Conservation (phyloP, 2,888 invertebrate species). For the Coenonympha glycerion region DNA sequence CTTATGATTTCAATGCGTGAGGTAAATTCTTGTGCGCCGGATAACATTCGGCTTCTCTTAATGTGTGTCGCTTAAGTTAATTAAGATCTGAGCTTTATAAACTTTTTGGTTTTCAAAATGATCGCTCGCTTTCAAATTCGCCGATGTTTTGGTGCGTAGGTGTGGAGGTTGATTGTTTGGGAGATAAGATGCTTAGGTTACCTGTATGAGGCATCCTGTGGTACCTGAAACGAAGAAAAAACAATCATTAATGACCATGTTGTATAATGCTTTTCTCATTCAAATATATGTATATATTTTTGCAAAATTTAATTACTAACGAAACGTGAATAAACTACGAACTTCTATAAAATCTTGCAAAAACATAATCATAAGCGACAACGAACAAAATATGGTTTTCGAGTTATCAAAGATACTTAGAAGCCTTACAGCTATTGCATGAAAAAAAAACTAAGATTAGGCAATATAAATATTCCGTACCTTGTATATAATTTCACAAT, state of each 20-base stretch:
- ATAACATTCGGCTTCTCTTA: conserved; percentile 37
- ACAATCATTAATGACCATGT: conserved; percentile 5
- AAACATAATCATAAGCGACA: no score
- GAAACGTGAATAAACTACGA: no score
- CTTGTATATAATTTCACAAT: no score
- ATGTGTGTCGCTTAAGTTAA: conserved; percentile 54
- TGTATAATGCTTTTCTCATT: not conserved
- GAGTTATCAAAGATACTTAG: no score
- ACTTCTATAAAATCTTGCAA: no score
- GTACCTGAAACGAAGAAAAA: conserved; percentile 34
- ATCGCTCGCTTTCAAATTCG: conserved; percentile 26
- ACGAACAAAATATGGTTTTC: no score
- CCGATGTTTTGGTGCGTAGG: conserved; percentile 26
- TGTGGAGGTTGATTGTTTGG: conserved; percentile 21
- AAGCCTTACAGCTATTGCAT: no score
- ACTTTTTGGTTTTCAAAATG: conserved; percentile 19
- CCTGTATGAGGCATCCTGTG: conserved; percentile 65
- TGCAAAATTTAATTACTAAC: no score
- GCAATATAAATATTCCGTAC: no score
- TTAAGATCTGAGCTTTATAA: conserved; percentile 52
- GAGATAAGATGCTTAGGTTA: conserved; percentile 33
- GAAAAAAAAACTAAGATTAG: no score
- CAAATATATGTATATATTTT: not conserved
- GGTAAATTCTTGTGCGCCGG: conserved; percentile 51
- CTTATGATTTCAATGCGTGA: conserved; percentile 73